Evolutionary conservation across 2,888 invertebrate species (phyloP).

Genomic region (Sipha maydis): DNA sequence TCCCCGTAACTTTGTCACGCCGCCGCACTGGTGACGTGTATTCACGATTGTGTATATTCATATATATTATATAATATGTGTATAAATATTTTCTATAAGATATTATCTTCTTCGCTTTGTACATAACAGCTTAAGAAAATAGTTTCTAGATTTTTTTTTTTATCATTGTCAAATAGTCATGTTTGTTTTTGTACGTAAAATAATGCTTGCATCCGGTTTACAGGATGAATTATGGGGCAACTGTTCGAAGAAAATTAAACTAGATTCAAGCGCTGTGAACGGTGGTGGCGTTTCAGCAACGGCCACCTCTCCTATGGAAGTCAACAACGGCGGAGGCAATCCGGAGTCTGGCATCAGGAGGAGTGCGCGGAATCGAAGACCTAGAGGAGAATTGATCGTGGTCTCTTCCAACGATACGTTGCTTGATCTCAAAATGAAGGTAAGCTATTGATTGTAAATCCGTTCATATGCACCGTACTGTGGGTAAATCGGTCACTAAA

Average conservation of each 20-base stretch:
- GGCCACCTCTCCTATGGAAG: neutral
- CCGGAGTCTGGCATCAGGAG: conserved; percentile 64
- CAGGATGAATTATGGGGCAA: conserved; percentile 54
- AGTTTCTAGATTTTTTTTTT: conserved; percentile 7
- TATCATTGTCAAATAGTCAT: neutral
- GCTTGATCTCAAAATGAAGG: conserved; percentile 69
- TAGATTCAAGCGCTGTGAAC: neutral
- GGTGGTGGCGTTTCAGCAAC: neutral
- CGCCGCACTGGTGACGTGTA: too few relatives aligned
- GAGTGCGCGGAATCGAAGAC: conserved; percentile 68
- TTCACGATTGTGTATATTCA: neutral
- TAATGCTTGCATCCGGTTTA: neutral
- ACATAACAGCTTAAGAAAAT: neutral
- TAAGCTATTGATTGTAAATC: conserved; percentile 63
- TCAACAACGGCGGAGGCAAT: neutral
- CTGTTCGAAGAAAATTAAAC: conserved; percentile 55
- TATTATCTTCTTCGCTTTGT: neutral
- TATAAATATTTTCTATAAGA: neutral
- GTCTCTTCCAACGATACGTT: conserved; percentile 68
- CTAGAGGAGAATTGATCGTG: conserved; percentile 68
- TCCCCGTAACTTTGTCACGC: conserved; percentile 34
- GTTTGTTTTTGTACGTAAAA: neutral
- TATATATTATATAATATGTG: neutral
- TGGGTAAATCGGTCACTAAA: too few relatives aligned
- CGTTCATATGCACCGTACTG: too few relatives aligned